phyloP scores from a whole-genome alignment of 2,113 vertebrate genomes.

The Crypturellus undulatus region DNA sequence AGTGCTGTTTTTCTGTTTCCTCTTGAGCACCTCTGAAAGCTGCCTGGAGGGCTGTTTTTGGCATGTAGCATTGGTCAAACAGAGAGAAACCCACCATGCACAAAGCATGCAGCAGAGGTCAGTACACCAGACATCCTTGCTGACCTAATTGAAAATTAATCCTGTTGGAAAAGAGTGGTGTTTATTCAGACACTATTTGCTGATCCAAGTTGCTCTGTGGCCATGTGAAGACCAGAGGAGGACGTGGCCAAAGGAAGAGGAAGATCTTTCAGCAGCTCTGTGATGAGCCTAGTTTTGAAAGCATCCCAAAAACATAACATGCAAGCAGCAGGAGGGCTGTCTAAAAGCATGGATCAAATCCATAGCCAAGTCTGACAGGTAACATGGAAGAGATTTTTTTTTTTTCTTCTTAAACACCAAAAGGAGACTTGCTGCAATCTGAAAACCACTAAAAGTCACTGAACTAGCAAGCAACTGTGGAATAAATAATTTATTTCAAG shows the following conservation, averaged over 20 bases:
- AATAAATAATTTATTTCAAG: background rate
- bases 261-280: background rate
- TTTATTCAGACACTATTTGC: background rate
- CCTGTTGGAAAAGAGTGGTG: background rate
- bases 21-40: background rate
- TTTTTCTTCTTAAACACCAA: background rate
- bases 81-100: background rate
- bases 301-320: background rate
- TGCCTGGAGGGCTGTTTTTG: background rate
- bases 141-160: background rate
- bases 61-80: accelerated
- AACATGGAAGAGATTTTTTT: background rate
- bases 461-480: background rate
- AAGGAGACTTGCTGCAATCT: too few relatives aligned
- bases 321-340: background rate
- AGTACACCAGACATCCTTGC: accelerated
- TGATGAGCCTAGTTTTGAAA: background rate
- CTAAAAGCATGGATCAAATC: background rate
- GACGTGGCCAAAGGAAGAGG: background rate
- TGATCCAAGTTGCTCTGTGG: background rate
- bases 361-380: background rate
- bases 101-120: background rate
- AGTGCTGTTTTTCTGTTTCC: background rate
- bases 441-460: background rate
- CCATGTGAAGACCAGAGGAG: background rate